Conservation (phyloP, 2,113 vertebrate genomes). For the Thamnaconus septentrionalis region DNA sequence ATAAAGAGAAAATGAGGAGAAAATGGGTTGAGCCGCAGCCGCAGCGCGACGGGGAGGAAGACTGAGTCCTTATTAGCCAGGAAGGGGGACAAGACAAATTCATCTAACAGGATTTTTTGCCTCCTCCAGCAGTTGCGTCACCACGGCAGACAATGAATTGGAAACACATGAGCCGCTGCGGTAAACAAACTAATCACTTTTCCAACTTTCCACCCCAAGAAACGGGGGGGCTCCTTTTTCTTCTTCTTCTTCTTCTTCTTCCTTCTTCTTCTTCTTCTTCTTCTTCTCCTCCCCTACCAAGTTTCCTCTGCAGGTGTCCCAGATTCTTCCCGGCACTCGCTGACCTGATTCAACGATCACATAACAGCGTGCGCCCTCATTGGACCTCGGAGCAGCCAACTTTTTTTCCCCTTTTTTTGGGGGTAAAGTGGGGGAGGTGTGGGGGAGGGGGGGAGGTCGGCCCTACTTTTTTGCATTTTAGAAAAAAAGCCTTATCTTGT, state of each 20-base stretch:
- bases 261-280: background rate
- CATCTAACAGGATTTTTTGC: too few relatives aligned
- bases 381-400: constrained; percentile 30
- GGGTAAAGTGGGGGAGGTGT: too few relatives aligned
- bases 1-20: constrained; percentile 1
- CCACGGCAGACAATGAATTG: constrained; percentile 12
- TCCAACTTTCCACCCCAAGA: constrained; percentile 18
- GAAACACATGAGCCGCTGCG: background rate
- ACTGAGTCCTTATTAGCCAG: background rate
- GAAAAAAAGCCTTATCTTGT: constrained; percentile 31
- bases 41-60: background rate
- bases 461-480: constrained; percentile 29
- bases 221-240: too few relatives aligned
- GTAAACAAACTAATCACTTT: constrained; percentile 28
- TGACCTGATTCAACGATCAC: constrained; percentile 59
- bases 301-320: constrained; percentile 43
- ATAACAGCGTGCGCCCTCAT: constrained; percentile 12
- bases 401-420: too few relatives aligned
- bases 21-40: background rate
- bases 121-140: too few relatives aligned
- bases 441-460: too few relatives aligned
- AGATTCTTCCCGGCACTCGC: constrained; percentile 44
- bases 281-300: background rate
- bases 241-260: too few relatives aligned
- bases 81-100: background rate